phyloP scores from a whole-genome alignment of 2,888 invertebrate genomes.

The Drosophila phalerata region DNA sequence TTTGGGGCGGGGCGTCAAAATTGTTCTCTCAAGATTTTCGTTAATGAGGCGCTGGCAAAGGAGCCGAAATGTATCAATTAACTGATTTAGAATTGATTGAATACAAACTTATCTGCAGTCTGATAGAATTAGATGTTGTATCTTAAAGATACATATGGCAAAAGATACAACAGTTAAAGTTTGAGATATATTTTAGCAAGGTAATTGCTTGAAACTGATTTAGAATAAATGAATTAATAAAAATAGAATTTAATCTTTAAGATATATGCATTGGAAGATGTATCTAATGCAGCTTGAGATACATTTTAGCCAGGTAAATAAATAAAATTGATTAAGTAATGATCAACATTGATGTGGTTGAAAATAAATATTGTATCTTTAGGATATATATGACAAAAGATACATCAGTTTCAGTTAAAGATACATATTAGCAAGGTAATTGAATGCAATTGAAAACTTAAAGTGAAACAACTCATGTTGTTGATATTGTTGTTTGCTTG shows the following conservation, averaged over 20 bases:
- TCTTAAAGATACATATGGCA: constrained; percentile 4
- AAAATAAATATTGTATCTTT: not conserved
- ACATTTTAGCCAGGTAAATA: not conserved
- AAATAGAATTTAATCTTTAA: not conserved
- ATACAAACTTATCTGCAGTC: not conserved
- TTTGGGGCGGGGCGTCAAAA: constrained; percentile 45
- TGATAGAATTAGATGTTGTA: not conserved
- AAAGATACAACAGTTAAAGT: not conserved
- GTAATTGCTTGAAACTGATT: not conserved
- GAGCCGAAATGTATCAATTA: constrained; percentile 54
- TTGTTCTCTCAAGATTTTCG: constrained; percentile 24
- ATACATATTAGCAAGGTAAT: not conserved
- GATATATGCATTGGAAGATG: not conserved
- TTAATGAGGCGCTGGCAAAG: constrained; percentile 20
- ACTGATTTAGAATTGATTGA: constrained; percentile 51
- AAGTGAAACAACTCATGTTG: constrained; percentile 14
- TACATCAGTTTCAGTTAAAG: not conserved
- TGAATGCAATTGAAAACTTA: not conserved
- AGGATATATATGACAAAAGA: not conserved
- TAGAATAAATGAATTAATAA: not conserved
- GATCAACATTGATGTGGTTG: too few relatives aligned
- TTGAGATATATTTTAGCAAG: not conserved
- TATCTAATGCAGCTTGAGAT: not conserved
- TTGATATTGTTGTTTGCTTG: not conserved
- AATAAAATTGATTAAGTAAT: not conserved